Base-by-base conservation (phyloP, 2,797 vertebrate genomes). In the Alca torda region DNA sequence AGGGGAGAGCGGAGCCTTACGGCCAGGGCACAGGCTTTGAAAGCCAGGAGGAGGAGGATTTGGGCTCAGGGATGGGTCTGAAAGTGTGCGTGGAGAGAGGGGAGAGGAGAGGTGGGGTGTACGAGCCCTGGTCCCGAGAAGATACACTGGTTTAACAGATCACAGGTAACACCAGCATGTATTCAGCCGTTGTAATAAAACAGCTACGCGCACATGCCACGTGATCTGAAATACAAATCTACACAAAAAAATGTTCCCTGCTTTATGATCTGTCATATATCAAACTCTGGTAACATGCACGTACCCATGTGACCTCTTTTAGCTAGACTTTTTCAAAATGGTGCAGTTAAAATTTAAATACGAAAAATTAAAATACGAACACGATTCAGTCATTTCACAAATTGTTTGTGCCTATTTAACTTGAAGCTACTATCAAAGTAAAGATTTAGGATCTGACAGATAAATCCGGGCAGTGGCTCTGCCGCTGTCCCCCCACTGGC, bases 171-270 rank as follows among this genome's bases (percentile, higher is more conserved):
- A 4, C 5, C 25, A 78, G 31, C 25, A 30, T 28, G 17, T 79
- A 59, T 39, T 68, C 50, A 61, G 35, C 35, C 11, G 1, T 25
- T 30, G 14, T 31, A 73, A 57, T 57, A 57, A 57, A 87, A 39
- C 23, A 67, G 23, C 6, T 45, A 63, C 3, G 0, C 0, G 0
- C 41, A 16, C 20, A 1, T 13, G 26, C 28, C 28, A 39, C 37
- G 4, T 35, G 30, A 60, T 41, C 67, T 53, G 68, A 96, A 90
- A 76, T 63, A 74, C 13, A 80, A 9, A 23, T 69, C 7, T 24
- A 50, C 24, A 10, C 6, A 33, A 92, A 81, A 43, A 63, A 11
- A 2, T 11, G 8, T 59, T 84, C 59, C 16, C 31, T 45, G 45
- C 18, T 68, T 4, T 41, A 30, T 26, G 39, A 83, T n/a, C 35